These are phyloP conservation scores for Phymorhynchus buccinoides DNA, from an alignment of 1,140 invertebrate genomes.

Conservation along the genomic window DNA sequence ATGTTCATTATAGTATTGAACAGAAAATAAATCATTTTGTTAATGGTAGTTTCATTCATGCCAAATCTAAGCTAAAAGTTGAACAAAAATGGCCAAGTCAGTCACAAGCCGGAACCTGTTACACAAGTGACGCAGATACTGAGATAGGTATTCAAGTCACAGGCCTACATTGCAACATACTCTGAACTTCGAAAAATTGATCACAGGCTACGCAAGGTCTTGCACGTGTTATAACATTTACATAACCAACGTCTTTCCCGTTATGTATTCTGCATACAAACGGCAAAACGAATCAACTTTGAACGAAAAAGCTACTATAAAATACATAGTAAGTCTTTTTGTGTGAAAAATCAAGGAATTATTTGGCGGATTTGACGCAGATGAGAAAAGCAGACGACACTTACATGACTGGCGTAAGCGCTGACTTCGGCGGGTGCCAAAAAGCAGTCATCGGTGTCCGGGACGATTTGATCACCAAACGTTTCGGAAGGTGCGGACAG, in stretches of 20 bases:
- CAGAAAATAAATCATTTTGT: no score
- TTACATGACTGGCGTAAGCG: slow-evolving; percentile 53
- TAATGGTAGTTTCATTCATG: no score
- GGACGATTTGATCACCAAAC: slow-evolving; percentile 72
- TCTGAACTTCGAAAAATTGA: no score
- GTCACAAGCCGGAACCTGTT: not conserved
- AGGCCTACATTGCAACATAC: not conserved
- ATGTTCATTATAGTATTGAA: no score
- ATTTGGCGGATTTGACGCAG: no score
- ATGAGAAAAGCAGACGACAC: slow-evolving; percentile 44
- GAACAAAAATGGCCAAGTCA: no score
- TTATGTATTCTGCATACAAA: no score
- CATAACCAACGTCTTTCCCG: not conserved
- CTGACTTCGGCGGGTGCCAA: slow-evolving; percentile 59
- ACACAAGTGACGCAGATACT: not conserved
- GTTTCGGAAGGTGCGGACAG: slow-evolving; percentile 50
- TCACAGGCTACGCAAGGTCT: not conserved
- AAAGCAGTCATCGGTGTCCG: slow-evolving; percentile 68
- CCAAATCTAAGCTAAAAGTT: no score
- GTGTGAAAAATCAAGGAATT: not conserved
- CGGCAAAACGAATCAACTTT: no score
- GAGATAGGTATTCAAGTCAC: not conserved
- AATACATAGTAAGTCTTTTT: no score
- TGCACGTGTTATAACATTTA: not conserved
- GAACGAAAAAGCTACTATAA: no score